These are phyloP conservation scores for Tapirus indicus DNA, from an alignment of 2,797 vertebrate species.

Conservation along the genomic window DNA sequence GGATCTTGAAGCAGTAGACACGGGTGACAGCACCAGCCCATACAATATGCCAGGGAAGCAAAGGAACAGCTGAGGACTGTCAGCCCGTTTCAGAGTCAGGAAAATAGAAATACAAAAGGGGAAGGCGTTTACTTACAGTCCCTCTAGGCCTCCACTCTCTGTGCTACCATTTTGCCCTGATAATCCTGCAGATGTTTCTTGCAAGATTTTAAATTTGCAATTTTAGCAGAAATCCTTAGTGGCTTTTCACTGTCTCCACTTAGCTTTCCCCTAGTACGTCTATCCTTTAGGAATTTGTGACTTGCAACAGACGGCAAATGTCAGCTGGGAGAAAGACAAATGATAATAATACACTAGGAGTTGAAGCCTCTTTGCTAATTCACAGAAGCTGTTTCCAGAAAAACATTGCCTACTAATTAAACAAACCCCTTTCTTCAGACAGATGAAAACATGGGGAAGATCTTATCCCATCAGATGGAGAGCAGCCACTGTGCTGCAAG, in stretches of 20 bases:
- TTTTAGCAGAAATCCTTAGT: conserved; percentile 46
- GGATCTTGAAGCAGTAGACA: background rate
- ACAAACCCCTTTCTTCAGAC: conserved; percentile 65
- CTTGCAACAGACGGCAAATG: conserved; percentile 70
- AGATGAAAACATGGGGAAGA: conserved; percentile 57
- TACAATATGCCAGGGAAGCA: background rate
- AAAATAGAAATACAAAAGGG: background rate
- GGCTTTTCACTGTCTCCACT: conserved; percentile 70
- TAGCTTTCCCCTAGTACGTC: background rate
- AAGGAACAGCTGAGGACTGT: background rate
- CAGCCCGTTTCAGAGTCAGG: background rate
- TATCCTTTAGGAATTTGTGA: conserved; percentile 72
- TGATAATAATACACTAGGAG: conserved; percentile 57
- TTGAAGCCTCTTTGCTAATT: conserved; percentile 62
- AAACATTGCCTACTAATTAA: conserved; percentile 77
- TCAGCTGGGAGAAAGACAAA: conserved; percentile 72
- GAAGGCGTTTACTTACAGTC: background rate
- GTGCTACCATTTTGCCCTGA: background rate
- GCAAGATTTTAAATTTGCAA: background rate
- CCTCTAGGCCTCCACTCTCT: background rate
- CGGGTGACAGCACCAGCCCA: background rate
- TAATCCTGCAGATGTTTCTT: conserved; percentile 35
- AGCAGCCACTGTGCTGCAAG: background rate
- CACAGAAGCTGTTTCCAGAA: conserved; percentile 68
- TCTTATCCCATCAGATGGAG: conserved; percentile 42